Evolutionary conservation across 1,140 invertebrate species (phyloP), one percentile per base, ranked within the genome.

Genomic region (Caenorhabditis tropicalis): DNA sequence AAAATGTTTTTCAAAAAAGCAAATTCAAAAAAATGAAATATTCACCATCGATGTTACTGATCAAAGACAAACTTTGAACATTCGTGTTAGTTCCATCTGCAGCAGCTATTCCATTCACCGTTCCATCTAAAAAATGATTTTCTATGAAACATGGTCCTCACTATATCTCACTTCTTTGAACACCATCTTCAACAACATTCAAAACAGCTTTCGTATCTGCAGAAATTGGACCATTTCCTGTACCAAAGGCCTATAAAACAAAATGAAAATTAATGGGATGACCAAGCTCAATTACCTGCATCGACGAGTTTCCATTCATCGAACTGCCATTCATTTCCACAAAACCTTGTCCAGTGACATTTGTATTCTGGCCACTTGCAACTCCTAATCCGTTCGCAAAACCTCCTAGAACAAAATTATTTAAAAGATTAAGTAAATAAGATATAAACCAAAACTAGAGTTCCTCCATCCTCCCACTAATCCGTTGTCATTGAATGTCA

Each of bases 401-500:
- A 10, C 65, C 65, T 27, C 65, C 65, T 74, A 1, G 15, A 74
- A 74, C 9, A 9, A 10, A 10, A 36, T 0, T n/a, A 7, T 6
- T 12, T 43, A 27, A 9, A 29, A 0, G 21, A 19, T n/a, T 21
- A 1, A 9, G 10, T 27, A 27, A 12, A 12, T 27, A 9, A 12
- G 4, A 1, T 10, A 19, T 6, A 2, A 43, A 74, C 65, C 24
- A 24, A 46, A 74, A 43, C 65, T 74, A 43, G 36, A 74, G 7
- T 74, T 74, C 12, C 65, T 43, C 65, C 65, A 74, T 74, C 65
- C 65, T 74, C 65, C 65, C 4, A 74, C 65, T 24, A 74, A 74
- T 74, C 65, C 65, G 24, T 74, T 74, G 36, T 74, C 36, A 43
- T 46, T 74, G 36, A 43, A 74, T 0, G 36, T 10, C 9, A 74